phyloP scores from a whole-genome alignment of 2,888 invertebrate genomes.

The Drosophila mayaguana region DNA sequence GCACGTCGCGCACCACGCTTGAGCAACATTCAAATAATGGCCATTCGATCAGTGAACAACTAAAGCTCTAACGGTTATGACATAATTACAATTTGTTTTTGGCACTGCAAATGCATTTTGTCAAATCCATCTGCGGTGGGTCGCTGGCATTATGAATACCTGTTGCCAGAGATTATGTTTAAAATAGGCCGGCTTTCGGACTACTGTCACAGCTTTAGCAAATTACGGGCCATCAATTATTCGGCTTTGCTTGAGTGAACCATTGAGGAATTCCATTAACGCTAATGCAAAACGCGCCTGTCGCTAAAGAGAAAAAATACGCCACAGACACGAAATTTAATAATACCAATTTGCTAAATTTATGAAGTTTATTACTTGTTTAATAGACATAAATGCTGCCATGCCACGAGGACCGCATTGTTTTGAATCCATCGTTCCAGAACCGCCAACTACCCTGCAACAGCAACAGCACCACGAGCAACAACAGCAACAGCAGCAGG shows the following conservation, averaged over 20 bases:
- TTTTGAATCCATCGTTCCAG: slow-evolving; percentile 43
- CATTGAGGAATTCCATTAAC: slow-evolving; percentile 60
- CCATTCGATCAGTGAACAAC: slow-evolving; percentile 32
- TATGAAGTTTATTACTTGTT: slow-evolving; percentile 72
- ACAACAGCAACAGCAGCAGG: slow-evolving; percentile 33
- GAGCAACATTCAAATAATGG: slow-evolving; percentile 60
- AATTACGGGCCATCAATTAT: slow-evolving; percentile 61
- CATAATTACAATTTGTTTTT: neutral
- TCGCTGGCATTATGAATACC: slow-evolving; percentile 16
- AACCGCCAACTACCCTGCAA: slow-evolving; percentile 32
- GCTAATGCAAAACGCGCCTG: slow-evolving; percentile 39
- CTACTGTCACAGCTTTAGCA: slow-evolving; percentile 18
- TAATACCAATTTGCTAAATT: slow-evolving; percentile 73
- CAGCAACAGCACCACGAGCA: neutral
- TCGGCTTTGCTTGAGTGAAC: slow-evolving; percentile 19
- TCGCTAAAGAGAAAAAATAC: slow-evolving; percentile 17
- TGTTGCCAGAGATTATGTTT: slow-evolving; percentile 41
- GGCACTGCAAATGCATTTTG: neutral
- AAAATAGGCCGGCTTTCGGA: neutral
- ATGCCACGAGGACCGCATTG: slow-evolving; percentile 34
- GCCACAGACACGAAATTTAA: slow-evolving; percentile 71
- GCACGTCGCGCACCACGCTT: slow-evolving; percentile 24
- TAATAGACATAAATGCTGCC: slow-evolving; percentile 63
- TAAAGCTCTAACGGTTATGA: neutral
- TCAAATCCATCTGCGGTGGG: neutral